Evolutionary conservation across 2,888 invertebrate genomes (phyloP).

Genomic region (Agrochola macilenta): DNA sequence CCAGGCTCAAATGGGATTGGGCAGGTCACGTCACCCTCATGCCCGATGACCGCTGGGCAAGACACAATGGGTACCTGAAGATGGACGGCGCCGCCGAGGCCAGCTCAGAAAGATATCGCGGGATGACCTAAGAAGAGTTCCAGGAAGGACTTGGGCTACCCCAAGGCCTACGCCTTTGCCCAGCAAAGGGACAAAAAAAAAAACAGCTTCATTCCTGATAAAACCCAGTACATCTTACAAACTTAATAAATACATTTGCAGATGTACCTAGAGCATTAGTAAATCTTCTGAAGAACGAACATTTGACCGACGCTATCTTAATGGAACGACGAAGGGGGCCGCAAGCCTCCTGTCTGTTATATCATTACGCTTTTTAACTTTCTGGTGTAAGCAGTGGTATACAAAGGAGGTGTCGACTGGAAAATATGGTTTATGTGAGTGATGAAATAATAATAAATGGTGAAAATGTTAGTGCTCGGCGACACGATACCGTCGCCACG

Average conservation of each 20-base stretch:
- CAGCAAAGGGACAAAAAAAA: too few relatives aligned
- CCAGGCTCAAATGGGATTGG: too few relatives aligned
- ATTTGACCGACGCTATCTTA: constrained; percentile 62
- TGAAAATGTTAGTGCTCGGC: too few relatives aligned
- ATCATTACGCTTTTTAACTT: constrained; percentile 38
- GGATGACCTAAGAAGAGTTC: too few relatives aligned
- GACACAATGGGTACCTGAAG: too few relatives aligned
- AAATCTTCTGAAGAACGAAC: constrained; percentile 48
- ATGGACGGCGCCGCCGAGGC: too few relatives aligned
- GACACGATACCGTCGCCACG: too few relatives aligned
- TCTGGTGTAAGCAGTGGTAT: constrained; percentile 9
- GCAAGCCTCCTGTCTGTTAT: constrained; percentile 20
- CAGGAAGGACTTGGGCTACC: too few relatives aligned
- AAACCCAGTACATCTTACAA: constrained; percentile 22
- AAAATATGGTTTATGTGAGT: background rate
- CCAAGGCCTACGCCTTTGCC: too few relatives aligned
- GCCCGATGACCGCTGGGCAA: too few relatives aligned
- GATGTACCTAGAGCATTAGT: constrained; percentile 37
- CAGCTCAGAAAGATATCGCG: too few relatives aligned
- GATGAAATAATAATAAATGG: background rate
- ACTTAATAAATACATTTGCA: constrained; percentile 38
- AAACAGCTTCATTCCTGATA: background rate
- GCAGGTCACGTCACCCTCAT: too few relatives aligned
- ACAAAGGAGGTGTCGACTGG: background rate
- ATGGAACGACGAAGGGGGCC: constrained; percentile 54